Conservation (phyloP, 2,888 invertebrate genomes). For the Halocaridina rubra region DNA sequence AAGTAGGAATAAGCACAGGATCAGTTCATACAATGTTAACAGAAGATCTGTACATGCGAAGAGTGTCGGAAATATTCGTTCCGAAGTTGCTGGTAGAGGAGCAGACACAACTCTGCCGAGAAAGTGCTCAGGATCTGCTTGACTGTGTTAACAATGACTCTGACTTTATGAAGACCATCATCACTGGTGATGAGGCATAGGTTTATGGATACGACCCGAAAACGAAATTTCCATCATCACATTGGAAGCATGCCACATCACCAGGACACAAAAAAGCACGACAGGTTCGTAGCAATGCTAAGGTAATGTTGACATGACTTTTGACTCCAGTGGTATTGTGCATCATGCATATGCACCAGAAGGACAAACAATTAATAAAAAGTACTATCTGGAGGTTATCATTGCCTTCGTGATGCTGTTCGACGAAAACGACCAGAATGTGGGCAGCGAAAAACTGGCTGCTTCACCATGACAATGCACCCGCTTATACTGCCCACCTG, state of each 20-base stretch:
- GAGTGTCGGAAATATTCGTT: too few relatives aligned
- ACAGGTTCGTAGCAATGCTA: slow-evolving; percentile 63
- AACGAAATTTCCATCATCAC: slow-evolving; percentile 58
- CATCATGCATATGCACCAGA: slow-evolving; percentile 2
- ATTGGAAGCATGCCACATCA: slow-evolving; percentile 64
- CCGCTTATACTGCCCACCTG: too few relatives aligned
- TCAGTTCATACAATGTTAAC: background rate
- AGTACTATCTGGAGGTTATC: background rate
- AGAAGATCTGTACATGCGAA: too few relatives aligned
- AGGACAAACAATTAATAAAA: slow-evolving; percentile 7
- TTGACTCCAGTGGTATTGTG: slow-evolving; percentile 46
- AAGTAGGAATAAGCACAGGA: background rate
- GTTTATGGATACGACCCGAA: slow-evolving; percentile 23
- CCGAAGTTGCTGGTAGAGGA: too few relatives aligned
- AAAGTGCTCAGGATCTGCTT: too few relatives aligned
- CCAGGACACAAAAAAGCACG: slow-evolving; percentile 65
- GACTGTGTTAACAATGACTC: slow-evolving; percentile 9
- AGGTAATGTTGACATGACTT: slow-evolving; percentile 58
- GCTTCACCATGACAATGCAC: background rate
- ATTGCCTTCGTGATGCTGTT: slow-evolving; percentile 17
- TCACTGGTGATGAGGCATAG: background rate
- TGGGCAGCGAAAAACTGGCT: background rate
- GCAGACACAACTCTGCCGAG: too few relatives aligned
- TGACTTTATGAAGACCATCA: background rate
- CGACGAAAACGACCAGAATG: slow-evolving; percentile 74